Evolutionary conservation across 2,113 vertebrate species (phyloP).

Genomic region (Megaleporinus macrocephalus): DNA sequence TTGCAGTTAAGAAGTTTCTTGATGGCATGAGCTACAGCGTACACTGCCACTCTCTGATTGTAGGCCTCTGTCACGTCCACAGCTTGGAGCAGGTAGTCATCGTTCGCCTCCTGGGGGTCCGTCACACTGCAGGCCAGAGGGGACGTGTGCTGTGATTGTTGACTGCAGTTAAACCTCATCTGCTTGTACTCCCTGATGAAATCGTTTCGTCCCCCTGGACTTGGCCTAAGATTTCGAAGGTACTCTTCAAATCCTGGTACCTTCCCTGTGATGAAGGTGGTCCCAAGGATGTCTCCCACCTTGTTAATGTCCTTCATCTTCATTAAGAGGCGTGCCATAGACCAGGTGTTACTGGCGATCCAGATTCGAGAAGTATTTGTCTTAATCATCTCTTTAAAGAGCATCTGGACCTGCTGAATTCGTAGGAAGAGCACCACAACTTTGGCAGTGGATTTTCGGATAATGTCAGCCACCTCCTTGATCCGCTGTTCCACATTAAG

Average conservation of each 20-base stretch:
- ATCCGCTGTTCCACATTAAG: slow-evolving; percentile 25
- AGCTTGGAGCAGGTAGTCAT: slow-evolving; percentile 61
- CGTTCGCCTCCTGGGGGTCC: not conserved
- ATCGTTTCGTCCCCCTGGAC: slow-evolving; percentile 60
- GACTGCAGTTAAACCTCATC: slow-evolving; percentile 64
- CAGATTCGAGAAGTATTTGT: slow-evolving; percentile 64
- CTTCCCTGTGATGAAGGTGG: slow-evolving; percentile 57
- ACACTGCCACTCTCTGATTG: slow-evolving; percentile 55
- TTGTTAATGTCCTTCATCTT: slow-evolving; percentile 65
- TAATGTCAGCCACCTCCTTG: slow-evolving; percentile 41
- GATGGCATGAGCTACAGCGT: slow-evolving; percentile 67
- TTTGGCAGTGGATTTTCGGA: slow-evolving; percentile 57
- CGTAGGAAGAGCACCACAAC: slow-evolving; percentile 72
- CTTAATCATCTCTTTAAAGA: slow-evolving; percentile 65
- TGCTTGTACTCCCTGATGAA: slow-evolving; percentile 73
- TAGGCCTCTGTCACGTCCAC: slow-evolving; percentile 42
- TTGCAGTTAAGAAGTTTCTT: slow-evolving; percentile 62
- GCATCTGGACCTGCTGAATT: slow-evolving; percentile 52
- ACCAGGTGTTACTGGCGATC: slow-evolving; percentile 74
- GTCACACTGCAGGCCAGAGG: not conserved
- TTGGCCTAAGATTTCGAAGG: slow-evolving; percentile 62
- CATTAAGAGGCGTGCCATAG: slow-evolving; percentile 45
- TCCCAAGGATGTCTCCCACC: slow-evolving; percentile 73
- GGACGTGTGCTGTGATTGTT: not conserved
- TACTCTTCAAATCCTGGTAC: slow-evolving; percentile 65